phyloP scores from a whole-genome alignment of 2,797 vertebrate genomes.

The Artibeus lituratus region DNA sequence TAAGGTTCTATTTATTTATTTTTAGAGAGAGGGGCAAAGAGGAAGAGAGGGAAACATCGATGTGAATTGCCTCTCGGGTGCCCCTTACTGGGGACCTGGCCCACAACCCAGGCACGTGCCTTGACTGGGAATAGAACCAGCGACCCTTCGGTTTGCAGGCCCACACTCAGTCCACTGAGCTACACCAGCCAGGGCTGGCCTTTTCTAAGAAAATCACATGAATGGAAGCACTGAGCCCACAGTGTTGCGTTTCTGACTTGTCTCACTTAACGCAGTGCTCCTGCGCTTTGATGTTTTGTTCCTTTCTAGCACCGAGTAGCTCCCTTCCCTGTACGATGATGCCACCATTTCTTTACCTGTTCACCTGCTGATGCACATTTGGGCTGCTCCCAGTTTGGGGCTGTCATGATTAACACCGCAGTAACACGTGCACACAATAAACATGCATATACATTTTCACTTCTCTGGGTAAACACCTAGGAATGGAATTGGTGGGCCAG shows the following conservation, averaged over 20 bases:
- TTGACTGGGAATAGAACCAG: no score
- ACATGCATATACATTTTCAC: not conserved
- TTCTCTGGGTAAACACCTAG: not conserved
- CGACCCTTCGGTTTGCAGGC: no score
- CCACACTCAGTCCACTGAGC: no score
- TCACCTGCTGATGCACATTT: not conserved
- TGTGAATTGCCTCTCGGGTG: no score
- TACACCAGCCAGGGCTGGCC: not conserved
- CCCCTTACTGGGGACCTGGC: no score
- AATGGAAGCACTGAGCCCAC: rapidly evolving
- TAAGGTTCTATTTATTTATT: no score
- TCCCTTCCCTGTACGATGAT: not conserved
- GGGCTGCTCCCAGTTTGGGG: no score
- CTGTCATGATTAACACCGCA: no score
- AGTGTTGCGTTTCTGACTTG: not conserved
- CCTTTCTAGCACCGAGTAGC: not conserved
- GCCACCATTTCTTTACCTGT: not conserved
- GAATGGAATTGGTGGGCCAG: not conserved
- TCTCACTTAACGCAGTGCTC: not conserved
- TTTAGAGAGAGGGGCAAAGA: no score
- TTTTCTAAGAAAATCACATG: not conserved
- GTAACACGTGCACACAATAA: not conserved
- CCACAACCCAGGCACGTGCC: no score
- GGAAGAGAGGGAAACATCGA: no score
- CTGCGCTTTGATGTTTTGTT: not conserved